Percentiles rank a stretch among this genome's conserved stretches.
Evolutionary conservation across 2,888 invertebrate genomes (phyloP).

Genomic region (Meghimatium bilineatum): DNA sequence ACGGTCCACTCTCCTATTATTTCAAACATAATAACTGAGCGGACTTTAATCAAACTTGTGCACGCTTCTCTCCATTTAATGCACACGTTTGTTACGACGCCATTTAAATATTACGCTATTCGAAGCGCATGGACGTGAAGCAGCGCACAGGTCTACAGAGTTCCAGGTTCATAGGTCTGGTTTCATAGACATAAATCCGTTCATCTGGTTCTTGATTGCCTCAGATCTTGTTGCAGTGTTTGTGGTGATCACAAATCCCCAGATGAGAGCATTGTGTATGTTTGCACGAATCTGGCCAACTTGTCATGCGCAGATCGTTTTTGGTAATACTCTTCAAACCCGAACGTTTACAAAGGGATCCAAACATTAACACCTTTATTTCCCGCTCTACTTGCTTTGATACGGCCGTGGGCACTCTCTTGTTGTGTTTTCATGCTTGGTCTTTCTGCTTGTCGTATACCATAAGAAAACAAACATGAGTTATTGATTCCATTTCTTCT

Average conservation of each 20-base stretch:
- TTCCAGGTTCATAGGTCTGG: background rate
- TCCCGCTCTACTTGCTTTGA: background rate
- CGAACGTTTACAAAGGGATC: background rate
- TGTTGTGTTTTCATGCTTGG: background rate
- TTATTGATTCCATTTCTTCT: constrained; percentile 31
- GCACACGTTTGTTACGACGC: background rate
- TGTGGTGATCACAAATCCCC: background rate
- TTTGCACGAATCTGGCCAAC: background rate
- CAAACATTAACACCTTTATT: constrained; percentile 16
- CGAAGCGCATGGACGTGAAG: background rate
- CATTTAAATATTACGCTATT: constrained; percentile 6
- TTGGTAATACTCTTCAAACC: background rate
- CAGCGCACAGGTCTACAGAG: background rate
- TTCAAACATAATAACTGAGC: background rate
- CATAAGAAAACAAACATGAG: constrained; percentile 32
- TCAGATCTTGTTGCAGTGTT: background rate
- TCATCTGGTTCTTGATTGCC: background rate
- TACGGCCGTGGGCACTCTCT: background rate
- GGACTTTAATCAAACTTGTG: constrained; percentile 4
- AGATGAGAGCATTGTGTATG: constrained; percentile 6
- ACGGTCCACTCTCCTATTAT: background rate
- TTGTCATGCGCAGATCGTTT: background rate
- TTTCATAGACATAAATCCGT: constrained; percentile 1
- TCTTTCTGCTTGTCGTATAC: background rate
- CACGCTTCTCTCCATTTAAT: background rate